Conservation (phyloP, 2,888 invertebrate genomes). For the Microplitis manilae region DNA sequence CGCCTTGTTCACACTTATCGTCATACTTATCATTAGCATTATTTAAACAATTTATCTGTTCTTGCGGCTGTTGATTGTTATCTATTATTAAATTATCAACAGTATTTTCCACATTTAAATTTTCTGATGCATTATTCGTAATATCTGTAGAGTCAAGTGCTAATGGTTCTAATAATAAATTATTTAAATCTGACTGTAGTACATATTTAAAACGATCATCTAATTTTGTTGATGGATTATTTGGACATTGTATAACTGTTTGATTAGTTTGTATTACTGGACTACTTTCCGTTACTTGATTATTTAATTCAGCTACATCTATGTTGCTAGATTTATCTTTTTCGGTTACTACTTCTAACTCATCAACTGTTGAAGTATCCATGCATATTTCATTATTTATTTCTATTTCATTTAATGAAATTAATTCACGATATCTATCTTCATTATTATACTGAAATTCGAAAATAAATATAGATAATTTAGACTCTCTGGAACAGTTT, state of each 20-base stretch:
- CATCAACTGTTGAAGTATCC: constrained; percentile 39
- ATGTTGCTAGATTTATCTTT: constrained; percentile 4
- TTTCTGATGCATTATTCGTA: constrained; percentile 1
- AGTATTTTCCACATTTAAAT: constrained; percentile 10
- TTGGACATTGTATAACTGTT: constrained; percentile 24
- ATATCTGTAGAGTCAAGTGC: constrained; percentile 33
- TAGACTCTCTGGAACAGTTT: too few relatives aligned
- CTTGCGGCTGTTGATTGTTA: not conserved
- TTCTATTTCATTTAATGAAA: constrained; percentile 50
- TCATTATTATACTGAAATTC: constrained; percentile 56
- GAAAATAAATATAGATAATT: too few relatives aligned
- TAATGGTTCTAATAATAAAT: constrained; percentile 43
- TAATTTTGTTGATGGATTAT: constrained; percentile 13
- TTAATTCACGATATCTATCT: constrained; percentile 51
- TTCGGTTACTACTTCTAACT: constrained; percentile 17
- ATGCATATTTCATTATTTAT: constrained; percentile 49
- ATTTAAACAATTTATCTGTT: constrained; percentile 3
- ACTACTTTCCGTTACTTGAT: constrained; percentile 20
- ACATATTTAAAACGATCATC: constrained; percentile 36
- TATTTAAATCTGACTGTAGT: constrained; percentile 49
- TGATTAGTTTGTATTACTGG: constrained; percentile 13
- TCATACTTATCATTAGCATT: constrained; percentile 16
- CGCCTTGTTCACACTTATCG: constrained; percentile 45
- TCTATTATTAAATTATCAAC: constrained; percentile 20
- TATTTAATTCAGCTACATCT: not conserved